Base-by-base conservation (phyloP, 2,113 vertebrate genomes). In the Delphinus delphis region DNA sequence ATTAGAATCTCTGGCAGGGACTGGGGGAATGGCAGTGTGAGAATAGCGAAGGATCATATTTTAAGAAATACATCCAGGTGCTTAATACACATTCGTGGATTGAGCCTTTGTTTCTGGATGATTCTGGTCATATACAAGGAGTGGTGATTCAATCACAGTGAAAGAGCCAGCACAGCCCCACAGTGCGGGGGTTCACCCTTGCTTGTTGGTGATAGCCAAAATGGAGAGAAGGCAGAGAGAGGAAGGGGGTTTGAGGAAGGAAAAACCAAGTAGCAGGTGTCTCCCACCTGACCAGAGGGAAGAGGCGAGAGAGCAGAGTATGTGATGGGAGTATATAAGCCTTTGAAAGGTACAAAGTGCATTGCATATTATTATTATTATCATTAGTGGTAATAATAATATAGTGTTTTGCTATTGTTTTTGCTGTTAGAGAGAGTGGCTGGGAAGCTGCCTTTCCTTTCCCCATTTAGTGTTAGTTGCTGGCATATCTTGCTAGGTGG, bases 361-460 rank as follows among this genome's bases (percentile, higher is more conserved):
- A 10, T 47, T 44, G 26, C 15, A 0, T 84, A 3, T 88, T 47
- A 36, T 0, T 26, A 41, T 0, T 18, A 15, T 2, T 25, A 85
- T 10, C 5, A 38, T 38, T 31, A 82, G 14, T 36, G 12, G 20
- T 47, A 82, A 15, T 41, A 83, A 6, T n/a, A 31, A 9, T 18
- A 38, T 9, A 17, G 44, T 3, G 47, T 67, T 70, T 79, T 82
- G 11, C 67, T 55, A 21, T 36, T 90, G 63, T 20, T 80, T 28
- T 41, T 95, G 38, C 65, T 74, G 58, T 76, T 74, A 60, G 65
- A 88, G n/a, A 79, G 33, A 60, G 6, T 73, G 14, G 53, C 50
- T 33, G 14, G 67, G 41, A 85, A 55, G 77, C 67, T 88, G 5
- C 71, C 47, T 88, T 70, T 93, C 71, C 53, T 84, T 70, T 90